Evolutionary conservation across 2,888 invertebrate species (phyloP).

Genomic region (Resseliella maxima): DNA sequence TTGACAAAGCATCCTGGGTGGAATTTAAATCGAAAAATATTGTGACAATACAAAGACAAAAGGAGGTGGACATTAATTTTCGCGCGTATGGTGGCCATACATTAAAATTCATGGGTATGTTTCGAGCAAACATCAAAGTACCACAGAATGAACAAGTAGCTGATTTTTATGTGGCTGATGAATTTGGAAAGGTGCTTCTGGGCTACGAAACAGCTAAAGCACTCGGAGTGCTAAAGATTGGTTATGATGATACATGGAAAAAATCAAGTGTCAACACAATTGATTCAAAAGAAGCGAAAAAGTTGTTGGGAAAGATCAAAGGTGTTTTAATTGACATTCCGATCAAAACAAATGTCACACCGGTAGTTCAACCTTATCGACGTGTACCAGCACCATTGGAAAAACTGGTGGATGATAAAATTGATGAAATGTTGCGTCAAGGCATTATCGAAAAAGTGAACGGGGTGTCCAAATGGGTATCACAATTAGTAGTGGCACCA

Average conservation of each 20-base stretch:
- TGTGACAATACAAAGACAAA: not conserved
- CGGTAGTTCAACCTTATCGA: slow-evolving; percentile 62
- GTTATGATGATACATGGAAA: not conserved
- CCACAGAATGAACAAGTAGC: not conserved
- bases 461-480: slow-evolving; percentile 63
- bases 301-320: slow-evolving; percentile 61
- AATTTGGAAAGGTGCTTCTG: not conserved
- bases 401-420: slow-evolving; percentile 57
- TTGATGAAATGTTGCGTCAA: slow-evolving; percentile 60
- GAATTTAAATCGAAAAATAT: not conserved
- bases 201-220: not conserved
- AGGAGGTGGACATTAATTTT: not conserved
- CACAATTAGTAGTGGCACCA: slow-evolving; percentile 63
- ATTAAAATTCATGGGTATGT: not conserved
- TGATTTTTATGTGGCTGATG: slow-evolving; percentile 32
- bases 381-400: slow-evolving; percentile 62
- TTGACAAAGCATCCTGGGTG: not conserved
- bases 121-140: not conserved
- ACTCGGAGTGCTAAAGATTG: not conserved
- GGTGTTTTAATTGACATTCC: slow-evolving; percentile 60
- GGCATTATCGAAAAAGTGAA: slow-evolving; percentile 63
- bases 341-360: slow-evolving; percentile 61
- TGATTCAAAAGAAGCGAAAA: too few relatives aligned
- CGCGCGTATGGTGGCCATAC: not conserved
- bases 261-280: too few relatives aligned